Evolutionary conservation across 2,888 invertebrate species (phyloP).

Genomic region (Tigriopus californicus): DNA sequence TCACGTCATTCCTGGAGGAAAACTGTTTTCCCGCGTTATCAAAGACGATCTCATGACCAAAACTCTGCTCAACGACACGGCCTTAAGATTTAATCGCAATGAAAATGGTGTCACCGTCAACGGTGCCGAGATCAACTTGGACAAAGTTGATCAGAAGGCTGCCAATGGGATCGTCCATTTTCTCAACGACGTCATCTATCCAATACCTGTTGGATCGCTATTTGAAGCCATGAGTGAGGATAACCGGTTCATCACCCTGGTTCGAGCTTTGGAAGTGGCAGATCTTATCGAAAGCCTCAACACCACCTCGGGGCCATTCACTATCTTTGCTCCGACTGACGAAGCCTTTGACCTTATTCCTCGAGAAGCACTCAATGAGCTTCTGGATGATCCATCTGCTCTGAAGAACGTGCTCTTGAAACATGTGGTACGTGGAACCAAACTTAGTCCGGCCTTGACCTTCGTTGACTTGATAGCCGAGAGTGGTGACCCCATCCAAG

Average conservation of each 20-base stretch:
- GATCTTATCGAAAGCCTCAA: background rate
- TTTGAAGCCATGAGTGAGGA: conserved; percentile 22
- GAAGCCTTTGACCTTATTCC: background rate
- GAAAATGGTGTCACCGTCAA: background rate
- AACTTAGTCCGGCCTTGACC: conserved; percentile 21
- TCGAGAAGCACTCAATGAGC: background rate
- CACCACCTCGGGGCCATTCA: background rate
- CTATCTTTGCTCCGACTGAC: background rate
- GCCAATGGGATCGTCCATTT: conserved; percentile 23
- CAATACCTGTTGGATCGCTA: conserved; percentile 22
- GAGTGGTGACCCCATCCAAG: background rate
- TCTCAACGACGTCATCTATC: conserved; percentile 22
- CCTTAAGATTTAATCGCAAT: background rate
- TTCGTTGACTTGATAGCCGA: background rate
- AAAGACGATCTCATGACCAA: conserved; percentile 22
- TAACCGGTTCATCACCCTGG: conserved; percentile 21
- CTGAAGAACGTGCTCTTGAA: conserved; percentile 19
- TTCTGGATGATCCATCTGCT: background rate
- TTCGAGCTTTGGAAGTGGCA: background rate
- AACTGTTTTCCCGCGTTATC: conserved; percentile 21
- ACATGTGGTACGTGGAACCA: conserved; percentile 21
- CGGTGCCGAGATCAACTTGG: background rate
- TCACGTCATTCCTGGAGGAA: conserved; percentile 22
- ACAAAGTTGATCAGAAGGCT: conserved; percentile 19
- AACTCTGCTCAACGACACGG: conserved; percentile 19